Percentiles rank a stretch among this genome's conserved stretches.
phyloP scores from a whole-genome alignment of 2,797 vertebrate species.

The Hemitrygon akajei region DNA sequence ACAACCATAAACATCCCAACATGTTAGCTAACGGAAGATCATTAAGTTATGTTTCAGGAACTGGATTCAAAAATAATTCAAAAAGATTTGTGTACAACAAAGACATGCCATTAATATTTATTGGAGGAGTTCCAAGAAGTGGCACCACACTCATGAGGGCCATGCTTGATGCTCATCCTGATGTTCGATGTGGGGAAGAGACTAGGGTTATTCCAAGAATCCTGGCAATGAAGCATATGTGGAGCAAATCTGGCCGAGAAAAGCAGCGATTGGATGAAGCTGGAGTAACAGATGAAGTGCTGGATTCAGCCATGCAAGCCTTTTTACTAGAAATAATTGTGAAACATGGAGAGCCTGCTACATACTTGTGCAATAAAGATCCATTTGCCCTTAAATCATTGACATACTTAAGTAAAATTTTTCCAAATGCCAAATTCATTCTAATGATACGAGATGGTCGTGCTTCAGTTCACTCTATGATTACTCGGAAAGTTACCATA shows the following conservation, averaged over 20 bases:
- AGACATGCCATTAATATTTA: slow-evolving; percentile 94
- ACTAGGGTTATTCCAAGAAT: slow-evolving; percentile 89
- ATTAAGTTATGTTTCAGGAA: slow-evolving; percentile 50
- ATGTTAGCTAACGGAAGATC: slow-evolving; percentile 50
- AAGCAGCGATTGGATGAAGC: slow-evolving; percentile 93
- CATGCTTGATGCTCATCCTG: slow-evolving; percentile 92
- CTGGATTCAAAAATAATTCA: slow-evolving; percentile 54
- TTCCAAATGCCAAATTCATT: slow-evolving; percentile 92
- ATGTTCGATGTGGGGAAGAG: slow-evolving; percentile 87
- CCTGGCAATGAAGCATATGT: slow-evolving; percentile 94
- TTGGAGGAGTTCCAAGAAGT: slow-evolving; percentile 88
- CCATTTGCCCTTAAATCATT: slow-evolving; percentile 94
- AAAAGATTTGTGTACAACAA: slow-evolving; percentile 79
- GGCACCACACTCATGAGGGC: slow-evolving; percentile 94
- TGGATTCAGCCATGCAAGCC: slow-evolving; percentile 94
- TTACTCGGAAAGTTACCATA: slow-evolving; percentile 93
- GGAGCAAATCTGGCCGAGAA: slow-evolving; percentile 89
- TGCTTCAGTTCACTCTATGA: slow-evolving; percentile 95
- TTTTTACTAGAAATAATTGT: slow-evolving; percentile 92
- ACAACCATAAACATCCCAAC: slow-evolving; percentile 58
- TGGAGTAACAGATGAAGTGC: slow-evolving; percentile 86
- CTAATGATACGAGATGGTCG: slow-evolving; percentile 93
- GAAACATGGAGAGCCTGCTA: slow-evolving; percentile 89
- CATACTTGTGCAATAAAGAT: slow-evolving; percentile 93
- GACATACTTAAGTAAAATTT: slow-evolving; percentile 89